phyloP scores from a whole-genome alignment of 2,113 vertebrate species.

The Oreotragus oreotragus region DNA sequence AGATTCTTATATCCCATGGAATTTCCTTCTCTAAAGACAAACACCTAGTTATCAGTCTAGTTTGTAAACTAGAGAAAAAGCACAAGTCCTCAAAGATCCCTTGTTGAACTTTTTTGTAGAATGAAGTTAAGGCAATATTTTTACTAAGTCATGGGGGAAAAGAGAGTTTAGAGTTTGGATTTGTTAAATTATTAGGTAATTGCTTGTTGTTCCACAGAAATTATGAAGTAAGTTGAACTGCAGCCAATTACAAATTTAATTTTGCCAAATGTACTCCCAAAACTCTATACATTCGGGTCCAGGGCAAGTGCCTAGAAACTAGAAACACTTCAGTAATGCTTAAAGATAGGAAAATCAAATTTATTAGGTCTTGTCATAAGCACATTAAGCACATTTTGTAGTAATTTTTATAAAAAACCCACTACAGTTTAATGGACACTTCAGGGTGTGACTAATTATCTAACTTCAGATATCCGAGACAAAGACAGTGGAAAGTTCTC shows the following conservation, averaged over 20 bases:
- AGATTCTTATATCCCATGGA: neutral
- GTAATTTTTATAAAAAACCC: neutral
- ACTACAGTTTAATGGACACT: neutral
- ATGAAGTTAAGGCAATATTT: constrained; percentile 20
- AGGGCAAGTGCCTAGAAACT: neutral
- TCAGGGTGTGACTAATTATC: neutral
- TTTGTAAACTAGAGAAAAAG: neutral
- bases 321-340: neutral
- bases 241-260: neutral
- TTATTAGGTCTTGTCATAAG: neutral
- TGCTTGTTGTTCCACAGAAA: neutral
- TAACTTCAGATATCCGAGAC: neutral
- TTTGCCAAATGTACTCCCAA: neutral
- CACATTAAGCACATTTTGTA: neutral
- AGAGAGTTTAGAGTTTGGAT: neutral
- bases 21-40: neutral
- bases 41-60: neutral
- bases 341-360: neutral
- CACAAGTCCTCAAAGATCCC: neutral
- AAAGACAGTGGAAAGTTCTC: neutral
- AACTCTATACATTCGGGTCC: neutral
- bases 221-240: constrained; percentile 6
- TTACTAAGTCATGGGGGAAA: neutral
- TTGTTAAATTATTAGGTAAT: constrained; percentile 28
- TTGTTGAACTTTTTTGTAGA: neutral